phyloP scores from a whole-genome alignment of 2,888 invertebrate genomes.

The Lutraria lutraria region DNA sequence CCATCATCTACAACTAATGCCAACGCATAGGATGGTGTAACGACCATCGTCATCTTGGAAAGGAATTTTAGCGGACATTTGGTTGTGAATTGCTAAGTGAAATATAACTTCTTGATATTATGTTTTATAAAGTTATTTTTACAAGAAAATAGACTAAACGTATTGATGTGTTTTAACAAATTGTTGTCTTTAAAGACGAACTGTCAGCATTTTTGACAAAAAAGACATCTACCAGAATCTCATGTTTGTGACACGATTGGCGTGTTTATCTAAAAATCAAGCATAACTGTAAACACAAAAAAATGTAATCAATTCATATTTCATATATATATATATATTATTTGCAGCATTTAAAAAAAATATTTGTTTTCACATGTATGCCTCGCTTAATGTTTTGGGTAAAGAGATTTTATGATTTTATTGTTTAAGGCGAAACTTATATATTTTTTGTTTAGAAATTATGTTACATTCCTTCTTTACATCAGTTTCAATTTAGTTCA shows the following conservation, averaged over 20 bases:
- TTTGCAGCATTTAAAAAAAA: background rate
- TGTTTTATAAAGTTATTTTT: no score
- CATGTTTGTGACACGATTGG: no score
- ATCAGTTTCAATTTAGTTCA: no score
- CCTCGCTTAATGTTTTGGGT: background rate
- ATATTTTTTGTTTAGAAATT: no score
- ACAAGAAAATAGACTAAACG: no score
- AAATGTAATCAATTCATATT: background rate
- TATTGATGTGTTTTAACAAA: background rate
- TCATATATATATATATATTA: background rate
- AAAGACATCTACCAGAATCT: background rate
- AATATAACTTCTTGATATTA: no score
- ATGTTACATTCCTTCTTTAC: no score
- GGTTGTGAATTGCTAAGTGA: background rate
- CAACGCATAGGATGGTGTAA: background rate
- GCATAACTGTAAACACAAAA: background rate
- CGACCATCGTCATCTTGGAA: background rate
- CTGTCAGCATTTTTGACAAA: background rate
- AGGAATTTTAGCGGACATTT: background rate
- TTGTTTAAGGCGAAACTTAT: no score
- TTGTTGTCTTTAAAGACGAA: background rate
- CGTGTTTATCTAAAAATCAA: background rate
- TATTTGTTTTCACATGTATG: background rate
- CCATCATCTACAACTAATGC: background rate
- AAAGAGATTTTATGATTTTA: no score